These are phyloP conservation scores for Stenopsyche tienmushanensis DNA, from an alignment of 1,140 invertebrate genomes.

Conservation along the genomic window DNA sequence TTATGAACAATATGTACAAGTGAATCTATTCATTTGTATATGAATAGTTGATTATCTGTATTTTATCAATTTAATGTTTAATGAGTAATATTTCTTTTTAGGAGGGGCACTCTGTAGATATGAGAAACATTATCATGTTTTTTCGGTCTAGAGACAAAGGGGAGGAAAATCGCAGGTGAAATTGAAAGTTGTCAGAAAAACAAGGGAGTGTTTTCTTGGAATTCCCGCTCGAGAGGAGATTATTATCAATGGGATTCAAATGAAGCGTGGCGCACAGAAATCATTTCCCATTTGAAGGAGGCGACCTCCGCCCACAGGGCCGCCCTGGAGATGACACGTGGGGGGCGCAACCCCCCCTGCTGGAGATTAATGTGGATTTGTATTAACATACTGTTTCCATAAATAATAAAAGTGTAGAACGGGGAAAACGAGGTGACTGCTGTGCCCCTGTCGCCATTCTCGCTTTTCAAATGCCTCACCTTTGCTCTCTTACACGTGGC, in stretches of 20 bases:
- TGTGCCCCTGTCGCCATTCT: no score
- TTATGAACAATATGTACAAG: no score
- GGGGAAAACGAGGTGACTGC: background rate
- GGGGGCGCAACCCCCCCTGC: background rate
- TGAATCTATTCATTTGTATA: no score
- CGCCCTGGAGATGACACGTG: background rate
- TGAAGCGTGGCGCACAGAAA: slow-evolving; percentile 4
- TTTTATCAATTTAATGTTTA: no score
- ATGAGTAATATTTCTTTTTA: no score
- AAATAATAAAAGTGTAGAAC: slow-evolving; percentile 21
- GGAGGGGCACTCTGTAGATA: no score
- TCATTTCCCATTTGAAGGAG: slow-evolving; percentile 1
- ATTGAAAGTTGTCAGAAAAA: no score
- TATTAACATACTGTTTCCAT: slow-evolving; percentile 23
- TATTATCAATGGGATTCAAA: slow-evolving; percentile 11
- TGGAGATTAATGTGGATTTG: slow-evolving; percentile 19
- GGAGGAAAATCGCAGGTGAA: background rate
- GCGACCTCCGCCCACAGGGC: background rate
- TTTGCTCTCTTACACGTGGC: no score
- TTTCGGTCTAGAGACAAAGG: no score
- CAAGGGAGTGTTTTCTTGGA: background rate
- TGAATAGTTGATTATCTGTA: no score
- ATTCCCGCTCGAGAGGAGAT: background rate
- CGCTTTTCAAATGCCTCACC: no score
- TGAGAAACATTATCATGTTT: no score